phyloP scores from a whole-genome alignment of 2,113 vertebrate genomes.

The Plectropomus leopardus region DNA sequence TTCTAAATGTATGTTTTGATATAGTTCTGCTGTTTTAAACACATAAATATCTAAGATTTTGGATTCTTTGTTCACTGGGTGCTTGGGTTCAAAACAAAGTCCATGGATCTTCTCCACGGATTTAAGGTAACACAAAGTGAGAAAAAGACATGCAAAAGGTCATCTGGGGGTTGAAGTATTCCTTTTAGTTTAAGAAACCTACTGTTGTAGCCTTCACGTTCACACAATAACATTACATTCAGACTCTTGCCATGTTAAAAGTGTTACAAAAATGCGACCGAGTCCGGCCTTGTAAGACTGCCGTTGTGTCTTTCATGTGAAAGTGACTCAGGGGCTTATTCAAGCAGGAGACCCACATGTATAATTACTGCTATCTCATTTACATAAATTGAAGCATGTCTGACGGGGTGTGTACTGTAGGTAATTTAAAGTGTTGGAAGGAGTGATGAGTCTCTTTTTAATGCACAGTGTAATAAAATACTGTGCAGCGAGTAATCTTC shows the following conservation, averaged over 20 bases:
- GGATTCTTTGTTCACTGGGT: no score
- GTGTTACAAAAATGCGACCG: not conserved
- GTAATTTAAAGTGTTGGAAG: not conserved
- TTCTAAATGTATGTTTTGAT: no score
- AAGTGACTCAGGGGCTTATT: no score
- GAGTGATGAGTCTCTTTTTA: not conserved
- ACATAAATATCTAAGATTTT: no score
- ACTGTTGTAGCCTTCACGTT: not conserved
- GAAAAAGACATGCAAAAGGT: no score
- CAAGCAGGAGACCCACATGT: no score
- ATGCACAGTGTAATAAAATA: not conserved
- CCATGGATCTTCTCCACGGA: no score
- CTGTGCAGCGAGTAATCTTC: not conserved
- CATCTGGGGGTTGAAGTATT: no score
- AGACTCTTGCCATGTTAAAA: not conserved
- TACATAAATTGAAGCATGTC: not conserved
- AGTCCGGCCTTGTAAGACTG: not conserved
- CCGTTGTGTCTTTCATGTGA: not conserved
- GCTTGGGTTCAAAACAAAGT: no score
- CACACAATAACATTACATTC: not conserved
- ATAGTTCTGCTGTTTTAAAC: no score
- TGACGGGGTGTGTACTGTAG: not conserved
- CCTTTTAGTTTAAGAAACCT: no score
- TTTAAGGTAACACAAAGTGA: no score
- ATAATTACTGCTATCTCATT: not conserved